phyloP scores from a whole-genome alignment of 92 coral and sea anemone genomes.

The Porites divaricata region DNA sequence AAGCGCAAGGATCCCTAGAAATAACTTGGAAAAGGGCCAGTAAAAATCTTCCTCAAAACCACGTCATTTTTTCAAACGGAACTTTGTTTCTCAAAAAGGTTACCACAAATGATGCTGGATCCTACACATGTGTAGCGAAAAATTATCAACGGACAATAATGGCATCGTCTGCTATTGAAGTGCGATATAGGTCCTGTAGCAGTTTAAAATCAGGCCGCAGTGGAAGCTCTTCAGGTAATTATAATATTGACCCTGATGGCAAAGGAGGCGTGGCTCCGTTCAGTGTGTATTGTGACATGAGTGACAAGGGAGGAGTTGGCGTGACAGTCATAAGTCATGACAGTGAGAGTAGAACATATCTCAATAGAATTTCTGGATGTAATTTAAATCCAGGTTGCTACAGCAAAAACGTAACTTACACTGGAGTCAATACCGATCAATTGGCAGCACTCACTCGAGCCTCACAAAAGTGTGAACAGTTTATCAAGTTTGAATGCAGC shows the following conservation, averaged over 20 bases:
- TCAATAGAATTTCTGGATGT: constrained; percentile 1
- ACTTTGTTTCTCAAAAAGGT: constrained; percentile 30
- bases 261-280: constrained; percentile 29
- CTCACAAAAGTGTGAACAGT: constrained; percentile 68
- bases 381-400: constrained; percentile 38
- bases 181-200: constrained; percentile 44
- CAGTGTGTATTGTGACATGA: constrained; percentile 62
- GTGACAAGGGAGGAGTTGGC: constrained; percentile 58
- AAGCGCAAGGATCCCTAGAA: constrained; percentile 22
- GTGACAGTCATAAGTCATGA: constrained; percentile 57
- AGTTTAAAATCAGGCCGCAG: constrained; percentile 1
- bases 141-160: constrained; percentile 34
- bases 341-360: constrained; percentile 42
- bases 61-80: constrained; percentile 38
- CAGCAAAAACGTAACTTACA: constrained; percentile 42
- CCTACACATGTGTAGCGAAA: constrained; percentile 56
- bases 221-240: constrained; percentile 14
- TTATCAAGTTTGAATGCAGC: constrained; percentile 63
- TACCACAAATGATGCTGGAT: constrained; percentile 12
- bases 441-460: constrained; percentile 48
- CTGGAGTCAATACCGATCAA: constrained; percentile 56
- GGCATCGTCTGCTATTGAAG: constrained; percentile 22
- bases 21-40: constrained; percentile 21
- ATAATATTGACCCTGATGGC: constrained; percentile 42
- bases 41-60: constrained; percentile 3